Evolutionary conservation across 2,113 vertebrate genomes (phyloP).

Genomic region (Lampris megalopsis): DNA sequence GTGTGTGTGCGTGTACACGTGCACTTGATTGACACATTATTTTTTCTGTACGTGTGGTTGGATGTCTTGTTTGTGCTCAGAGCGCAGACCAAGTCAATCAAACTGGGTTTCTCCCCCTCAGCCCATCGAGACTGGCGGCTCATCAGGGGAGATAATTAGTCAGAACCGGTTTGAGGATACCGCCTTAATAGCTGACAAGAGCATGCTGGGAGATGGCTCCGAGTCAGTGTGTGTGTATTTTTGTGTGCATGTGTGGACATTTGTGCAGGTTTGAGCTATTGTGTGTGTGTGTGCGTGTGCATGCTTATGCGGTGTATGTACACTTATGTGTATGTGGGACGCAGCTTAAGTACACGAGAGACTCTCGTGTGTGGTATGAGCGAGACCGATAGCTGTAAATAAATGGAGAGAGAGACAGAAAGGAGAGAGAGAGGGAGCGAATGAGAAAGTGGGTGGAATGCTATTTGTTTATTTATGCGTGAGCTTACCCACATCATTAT

Average conservation of each 20-base stretch:
- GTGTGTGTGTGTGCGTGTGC: too few species aligned
- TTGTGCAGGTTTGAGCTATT: too few species aligned
- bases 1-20: constrained; percentile 5
- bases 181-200: constrained; percentile 67
- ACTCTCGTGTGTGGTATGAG: too few species aligned
- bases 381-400: too few species aligned
- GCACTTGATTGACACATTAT: too few species aligned
- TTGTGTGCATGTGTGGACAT: constrained; percentile 4
- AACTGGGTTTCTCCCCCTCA: constrained; percentile 36
- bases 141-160: constrained; percentile 75
- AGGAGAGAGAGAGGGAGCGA: too few species aligned
- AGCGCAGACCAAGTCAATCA: constrained; percentile 68
- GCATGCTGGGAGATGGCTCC: constrained; percentile 35
- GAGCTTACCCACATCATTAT: too few species aligned
- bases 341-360: background rate
- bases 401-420: too few species aligned
- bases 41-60: constrained; percentile 15
- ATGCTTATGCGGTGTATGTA: too few species aligned
- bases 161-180: constrained; percentile 73
- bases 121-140: constrained; percentile 65
- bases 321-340: background rate
- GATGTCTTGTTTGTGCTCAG: constrained; percentile 30
- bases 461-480: too few species aligned
- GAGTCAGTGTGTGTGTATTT: constrained; percentile 9
- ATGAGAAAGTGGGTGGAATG: too few species aligned